A percentile compares a stretch with the other conserved stretches of the same genome.
Conservation (phyloP, 2,113 vertebrate genomes). For the Progne subis region DNA sequence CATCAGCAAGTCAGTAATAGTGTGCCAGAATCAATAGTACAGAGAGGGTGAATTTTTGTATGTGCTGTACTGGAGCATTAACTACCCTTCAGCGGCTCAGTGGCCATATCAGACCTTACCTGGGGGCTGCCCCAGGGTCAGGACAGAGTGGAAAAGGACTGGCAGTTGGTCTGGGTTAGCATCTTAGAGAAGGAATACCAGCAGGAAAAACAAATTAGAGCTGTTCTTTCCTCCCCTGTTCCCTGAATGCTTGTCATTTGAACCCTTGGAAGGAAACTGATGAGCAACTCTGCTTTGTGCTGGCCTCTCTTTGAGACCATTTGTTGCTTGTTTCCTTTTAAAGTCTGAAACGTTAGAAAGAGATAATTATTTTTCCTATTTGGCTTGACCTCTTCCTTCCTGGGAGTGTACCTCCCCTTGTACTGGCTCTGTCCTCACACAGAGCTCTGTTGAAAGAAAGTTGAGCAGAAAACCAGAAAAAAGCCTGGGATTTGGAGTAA, state of each 20-base stretch:
- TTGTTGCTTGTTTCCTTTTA: conserved; percentile 31
- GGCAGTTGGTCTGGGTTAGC: neutral
- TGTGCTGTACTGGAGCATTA: neutral
- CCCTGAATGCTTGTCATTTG: neutral
- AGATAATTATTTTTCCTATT: conserved; percentile 47
- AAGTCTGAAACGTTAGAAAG: conserved; percentile 28
- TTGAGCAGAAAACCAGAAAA: neutral
- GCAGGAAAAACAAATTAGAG: conserved; percentile 15
- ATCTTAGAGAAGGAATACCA: neutral
- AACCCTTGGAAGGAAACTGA: neutral
- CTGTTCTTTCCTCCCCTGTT: neutral
- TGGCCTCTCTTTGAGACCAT: conserved; percentile 23
- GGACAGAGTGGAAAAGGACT: neutral
- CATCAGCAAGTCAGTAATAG: neutral
- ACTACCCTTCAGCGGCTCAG: neutral
- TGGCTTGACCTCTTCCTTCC: conserved; percentile 32
- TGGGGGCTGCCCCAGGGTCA: neutral
- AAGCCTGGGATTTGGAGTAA: neutral
- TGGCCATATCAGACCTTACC: neutral
- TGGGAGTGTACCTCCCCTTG: neutral
- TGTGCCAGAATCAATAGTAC: neutral
- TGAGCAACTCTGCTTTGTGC: conserved; percentile 10
- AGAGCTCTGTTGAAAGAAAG: neutral
- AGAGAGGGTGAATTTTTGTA: neutral
- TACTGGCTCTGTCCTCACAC: neutral